Evolutionary conservation across 2,888 invertebrate genomes (phyloP), one percentile per base, ranked within the genome.

Genomic region (Meliscaeva auricollis): DNA sequence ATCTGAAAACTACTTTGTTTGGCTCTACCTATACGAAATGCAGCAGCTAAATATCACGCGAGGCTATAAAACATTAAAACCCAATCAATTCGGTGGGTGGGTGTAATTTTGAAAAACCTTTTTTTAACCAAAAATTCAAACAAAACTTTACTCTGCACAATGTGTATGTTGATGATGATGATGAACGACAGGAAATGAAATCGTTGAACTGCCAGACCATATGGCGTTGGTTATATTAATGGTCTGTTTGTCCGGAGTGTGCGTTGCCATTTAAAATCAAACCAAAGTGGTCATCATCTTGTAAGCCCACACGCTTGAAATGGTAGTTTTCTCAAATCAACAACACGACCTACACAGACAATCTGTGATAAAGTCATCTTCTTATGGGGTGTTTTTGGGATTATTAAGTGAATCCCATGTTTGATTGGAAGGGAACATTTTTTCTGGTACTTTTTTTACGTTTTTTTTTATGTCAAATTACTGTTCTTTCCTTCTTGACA

Each of bases 101-200:
- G 77, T 77, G 26, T 17, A 0, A 0, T 30, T n/a, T 22, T n/a
- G 68, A 66, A 35, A 50, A 48, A 17, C 62, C 7, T 64, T 62
- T 60, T 41, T 22, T 60, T 41, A 2, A 20, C 13, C 8, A 41
- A 26, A 62, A 60, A 15, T 15, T 26, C 17, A 64, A 46, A 30
- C 13, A 38, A 30, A 15, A 11, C 8, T n/a, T 7, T 20, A 30
- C 9, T 32, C 15, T 26, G 7, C 41, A 41, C 41, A 20, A 22
- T 54, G 56, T 41, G 50, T 41, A 46, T 35, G 46, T 9, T 15
- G 68, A 35, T 72, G 74, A 79, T 78, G 78, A 78, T 75, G 75
- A 84, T 54, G 70, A 58, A 79, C 75, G 84, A 26, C 84, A 84
- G 84, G 84, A 84, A 84, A 46, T 73, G 84, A 84, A 84, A 46